Percentiles rank a stretch among this genome's conserved stretches.
phyloP scores from a whole-genome alignment of 2,888 invertebrate genomes.

The Dysmachus trigonus region DNA sequence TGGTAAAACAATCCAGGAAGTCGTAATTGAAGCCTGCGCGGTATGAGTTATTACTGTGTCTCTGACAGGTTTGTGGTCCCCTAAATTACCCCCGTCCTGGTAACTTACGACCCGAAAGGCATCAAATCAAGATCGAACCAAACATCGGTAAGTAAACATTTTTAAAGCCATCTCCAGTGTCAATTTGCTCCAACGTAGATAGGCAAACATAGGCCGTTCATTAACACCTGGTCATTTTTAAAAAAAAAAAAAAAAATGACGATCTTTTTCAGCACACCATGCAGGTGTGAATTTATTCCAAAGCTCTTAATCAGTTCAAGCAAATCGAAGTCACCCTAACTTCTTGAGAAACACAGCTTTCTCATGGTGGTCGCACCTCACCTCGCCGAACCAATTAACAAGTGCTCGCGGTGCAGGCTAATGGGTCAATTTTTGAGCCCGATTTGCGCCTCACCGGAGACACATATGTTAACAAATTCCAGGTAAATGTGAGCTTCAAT shows the following conservation, averaged over 20 bases:
- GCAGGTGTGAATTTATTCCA: not conserved
- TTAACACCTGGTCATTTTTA: not conserved
- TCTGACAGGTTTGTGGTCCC: not conserved
- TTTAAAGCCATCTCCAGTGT: not conserved
- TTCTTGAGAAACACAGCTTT: conserved; percentile 4
- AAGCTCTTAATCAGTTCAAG: conserved; percentile 26
- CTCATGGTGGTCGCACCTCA: not conserved
- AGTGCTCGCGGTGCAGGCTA: not conserved
- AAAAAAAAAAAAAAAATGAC: not conserved
- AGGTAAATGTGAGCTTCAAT: not conserved
- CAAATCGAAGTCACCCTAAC: not conserved
- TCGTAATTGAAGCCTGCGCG: not conserved
- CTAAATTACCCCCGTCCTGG: not conserved
- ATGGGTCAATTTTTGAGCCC: not conserved
- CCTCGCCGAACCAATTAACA: not conserved
- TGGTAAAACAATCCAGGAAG: not conserved
- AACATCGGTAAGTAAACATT: not conserved
- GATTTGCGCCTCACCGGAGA: not conserved
- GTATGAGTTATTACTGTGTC: not conserved
- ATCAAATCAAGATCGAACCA: not conserved
- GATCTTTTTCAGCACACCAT: not conserved
- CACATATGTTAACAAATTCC: conserved; percentile 4
- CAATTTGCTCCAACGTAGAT: not conserved
- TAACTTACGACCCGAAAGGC: not conserved
- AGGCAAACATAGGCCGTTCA: not conserved